Evolutionary conservation across 2,888 invertebrate species (phyloP), one percentile per base, ranked within the genome.

Genomic region (Nebria brevicollis): DNA sequence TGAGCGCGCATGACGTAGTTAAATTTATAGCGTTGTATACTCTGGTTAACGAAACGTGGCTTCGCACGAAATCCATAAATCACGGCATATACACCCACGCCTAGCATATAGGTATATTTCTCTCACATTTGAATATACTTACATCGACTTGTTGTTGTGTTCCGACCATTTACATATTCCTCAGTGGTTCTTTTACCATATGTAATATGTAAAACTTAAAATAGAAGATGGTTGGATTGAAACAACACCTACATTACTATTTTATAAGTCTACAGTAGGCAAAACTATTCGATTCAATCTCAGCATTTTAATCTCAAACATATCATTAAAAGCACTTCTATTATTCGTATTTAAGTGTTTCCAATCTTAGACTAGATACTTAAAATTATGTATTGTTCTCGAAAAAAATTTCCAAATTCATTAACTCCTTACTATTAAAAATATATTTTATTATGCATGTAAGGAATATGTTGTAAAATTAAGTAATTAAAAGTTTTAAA

Each of bases 11-110:
- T 79, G 79, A 79, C 79, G 41, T 34, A 72, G 2, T 73, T 15
- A 13, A 73, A 41, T 73, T 73, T 34, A 43, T 1, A 8, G 41
- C 15, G 42, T 41, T 73, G 73, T 73, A 43, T 41, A 43, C 41
- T 41, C 43, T 54, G 54, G 73, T 65, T 78, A 78, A 78, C 73
- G 78, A 78, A 78, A 78, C 72, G 72, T 41, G 73, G 42, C 76
- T 76, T 66, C 66, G 76, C 66, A 77, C 72, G 77, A 68, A 77
- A 72, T 26, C 25, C 72, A 41, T 72, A 72, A 25, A 72, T 72
- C 72, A 72, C 6, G 34, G 26, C 72, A 72, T 11, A 10, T 25
- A 13, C 54, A 54, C 54, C 54, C 54, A 54, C 54, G 26, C 41
- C 41, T 34, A 34, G 11, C 72, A 72, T 34, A 34, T n/a, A 72